Conservation (phyloP, 1,140 invertebrate species). For the Sinonovacula constricta region DNA sequence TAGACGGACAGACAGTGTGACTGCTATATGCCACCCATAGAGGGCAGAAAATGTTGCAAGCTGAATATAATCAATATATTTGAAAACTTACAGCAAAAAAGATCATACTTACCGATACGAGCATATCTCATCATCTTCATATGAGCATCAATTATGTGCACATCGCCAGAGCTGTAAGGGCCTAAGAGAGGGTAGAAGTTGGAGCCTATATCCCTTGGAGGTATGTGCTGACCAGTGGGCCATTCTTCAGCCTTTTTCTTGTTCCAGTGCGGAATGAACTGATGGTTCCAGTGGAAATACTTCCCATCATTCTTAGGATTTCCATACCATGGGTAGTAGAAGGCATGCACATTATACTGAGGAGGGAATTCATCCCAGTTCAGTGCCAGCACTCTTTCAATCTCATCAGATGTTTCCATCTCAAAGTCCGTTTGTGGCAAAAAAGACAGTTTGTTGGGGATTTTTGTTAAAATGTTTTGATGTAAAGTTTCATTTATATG, state of each 20-base stretch:
- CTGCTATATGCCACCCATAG: too few relatives aligned
- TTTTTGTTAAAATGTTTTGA: too few relatives aligned
- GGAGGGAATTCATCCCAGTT: neutral
- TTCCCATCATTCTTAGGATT: slow-evolving; percentile 76
- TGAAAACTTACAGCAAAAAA: too few relatives aligned
- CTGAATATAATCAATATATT: too few relatives aligned
- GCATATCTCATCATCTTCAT: slow-evolving; percentile 77
- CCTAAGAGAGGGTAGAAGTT: slow-evolving; percentile 80
- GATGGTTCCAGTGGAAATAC: slow-evolving; percentile 81
- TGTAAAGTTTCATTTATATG: too few relatives aligned
- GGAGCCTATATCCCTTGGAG: slow-evolving; percentile 80
- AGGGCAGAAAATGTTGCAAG: too few relatives aligned
- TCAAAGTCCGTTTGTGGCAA: too few relatives aligned
- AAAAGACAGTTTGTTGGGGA: too few relatives aligned
- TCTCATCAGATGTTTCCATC: too few relatives aligned
- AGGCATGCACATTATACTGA: slow-evolving; percentile 78
- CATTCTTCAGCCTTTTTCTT: slow-evolving; percentile 67
- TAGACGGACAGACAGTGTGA: too few relatives aligned
- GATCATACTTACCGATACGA: slow-evolving; percentile 73
- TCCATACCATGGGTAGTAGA: slow-evolving; percentile 81
- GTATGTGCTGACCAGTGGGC: slow-evolving; percentile 73
- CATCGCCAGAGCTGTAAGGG: slow-evolving; percentile 79
- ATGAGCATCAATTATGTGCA: slow-evolving; percentile 75
- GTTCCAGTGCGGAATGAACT: slow-evolving; percentile 78
- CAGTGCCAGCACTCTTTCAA: too few relatives aligned